Base-by-base conservation (phyloP, 2,797 vertebrate genomes). In the Hoplostethus atlanticus region DNA sequence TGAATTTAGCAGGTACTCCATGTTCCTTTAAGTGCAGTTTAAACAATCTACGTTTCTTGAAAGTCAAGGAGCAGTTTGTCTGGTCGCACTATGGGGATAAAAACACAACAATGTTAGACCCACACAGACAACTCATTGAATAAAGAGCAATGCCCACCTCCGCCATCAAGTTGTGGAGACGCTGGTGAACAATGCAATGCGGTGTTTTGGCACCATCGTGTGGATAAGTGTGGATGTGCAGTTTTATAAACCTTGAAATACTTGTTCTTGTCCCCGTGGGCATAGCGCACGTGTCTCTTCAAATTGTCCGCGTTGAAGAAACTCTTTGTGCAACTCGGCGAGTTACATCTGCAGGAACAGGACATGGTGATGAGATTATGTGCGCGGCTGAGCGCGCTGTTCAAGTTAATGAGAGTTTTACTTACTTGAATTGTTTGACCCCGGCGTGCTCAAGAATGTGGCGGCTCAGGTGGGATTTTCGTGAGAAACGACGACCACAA, bases 11-110 rank as follows among this genome's bases (percentile, higher is more conserved):
- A 5, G 85, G 5, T 11, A 73, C 12, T 0, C 56, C 66, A 36
- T 96, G 96, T 10, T 83, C 74, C 4, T 75, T 64, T 3, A 91
- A 51, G 62, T 96, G 95, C 28, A 84, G 17, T 63, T 93, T 95
- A 8, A 90, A 89, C n/a, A 46, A 3, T 1, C 83, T 85, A 34
- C 94, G 93, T 75, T 96, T 96, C 62, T 79, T 92, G 84, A 96
- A 96, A 34, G 83, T 91, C 80, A 78, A 38, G 0, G 68, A 17
- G 74, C 96, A 96, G n/a, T 80, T 83, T 1, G 83, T 58, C 36
- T 88, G 88, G 0, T 34, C 64, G 48, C 95, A 96, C 95, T 96
- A 55, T 1, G 25, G 6, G 21, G n/a, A 21, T 2, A 42, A 17
- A 15, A 44, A 28, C 6, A 5, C 7, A 54, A 6, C 44, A 21